phyloP scores from a whole-genome alignment of 2,113 vertebrate species.

The Chionis minor region DNA sequence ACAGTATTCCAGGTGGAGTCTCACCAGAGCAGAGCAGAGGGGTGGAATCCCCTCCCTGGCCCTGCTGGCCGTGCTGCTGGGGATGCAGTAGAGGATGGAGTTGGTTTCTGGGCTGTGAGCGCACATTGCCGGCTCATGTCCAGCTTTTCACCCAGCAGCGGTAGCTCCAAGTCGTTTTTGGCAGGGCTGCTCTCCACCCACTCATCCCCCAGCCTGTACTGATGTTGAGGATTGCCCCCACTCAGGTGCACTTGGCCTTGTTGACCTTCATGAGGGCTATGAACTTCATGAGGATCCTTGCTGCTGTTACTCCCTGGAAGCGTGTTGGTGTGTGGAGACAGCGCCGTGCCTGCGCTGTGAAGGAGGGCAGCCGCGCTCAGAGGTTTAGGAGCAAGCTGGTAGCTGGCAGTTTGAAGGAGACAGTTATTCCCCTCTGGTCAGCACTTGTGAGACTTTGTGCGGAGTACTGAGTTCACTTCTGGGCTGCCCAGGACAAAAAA shows the following conservation, averaged over 20 bases:
- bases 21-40: not conserved
- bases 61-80: accelerated
- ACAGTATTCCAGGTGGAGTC: not conserved
- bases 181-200: not conserved
- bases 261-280: not conserved
- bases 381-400: not conserved
- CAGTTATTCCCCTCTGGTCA: not conserved
- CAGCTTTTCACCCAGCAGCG: not conserved
- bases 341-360: not conserved
- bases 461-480: not conserved
- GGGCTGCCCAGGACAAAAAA: not conserved
- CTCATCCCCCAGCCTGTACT: not conserved
- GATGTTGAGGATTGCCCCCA: accelerated
- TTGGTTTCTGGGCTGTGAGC: not conserved
- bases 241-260: not conserved
- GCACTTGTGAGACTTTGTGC: not conserved
- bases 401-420: not conserved
- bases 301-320: not conserved
- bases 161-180: accelerated
- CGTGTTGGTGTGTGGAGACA: not conserved
- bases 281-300: not conserved
- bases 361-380: not conserved
- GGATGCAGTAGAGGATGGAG: accelerated
- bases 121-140: accelerated
- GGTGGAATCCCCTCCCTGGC: not conserved